A percentile compares a stretch with the other conserved stretches of the same genome.
Evolutionary conservation across 2,888 invertebrate species (phyloP).

Genomic region (Trilocha varians): DNA sequence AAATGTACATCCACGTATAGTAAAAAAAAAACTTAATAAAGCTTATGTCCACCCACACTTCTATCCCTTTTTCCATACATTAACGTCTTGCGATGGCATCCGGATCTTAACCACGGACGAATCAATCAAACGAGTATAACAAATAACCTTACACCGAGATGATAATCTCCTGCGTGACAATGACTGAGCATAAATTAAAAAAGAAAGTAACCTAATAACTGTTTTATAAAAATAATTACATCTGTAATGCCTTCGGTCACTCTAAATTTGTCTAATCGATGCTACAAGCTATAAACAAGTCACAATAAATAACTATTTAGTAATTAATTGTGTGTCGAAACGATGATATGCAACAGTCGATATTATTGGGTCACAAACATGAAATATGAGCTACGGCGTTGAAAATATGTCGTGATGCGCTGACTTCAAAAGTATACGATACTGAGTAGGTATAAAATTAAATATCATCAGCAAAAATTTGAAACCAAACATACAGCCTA

Average conservation of each 20-base stretch:
- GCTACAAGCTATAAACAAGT: constrained; percentile 33
- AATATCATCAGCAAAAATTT: too few species aligned
- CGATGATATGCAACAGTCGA: constrained; percentile 40
- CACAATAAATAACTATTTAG: constrained; percentile 30
- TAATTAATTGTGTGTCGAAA: constrained; percentile 43
- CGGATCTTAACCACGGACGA: not conserved
- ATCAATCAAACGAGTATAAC: not conserved
- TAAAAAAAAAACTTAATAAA: too few species aligned
- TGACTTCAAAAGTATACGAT: not conserved
- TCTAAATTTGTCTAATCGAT: constrained; percentile 15
- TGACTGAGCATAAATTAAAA: not conserved
- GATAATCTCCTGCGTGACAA: not conserved
- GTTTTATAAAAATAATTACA: not conserved
- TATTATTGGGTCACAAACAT: constrained; percentile 49
- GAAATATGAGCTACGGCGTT: constrained; percentile 41
- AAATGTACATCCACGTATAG: too few species aligned
- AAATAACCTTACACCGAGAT: not conserved
- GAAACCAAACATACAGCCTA: too few species aligned
- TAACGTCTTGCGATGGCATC: not conserved
- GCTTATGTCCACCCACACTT: not conserved
- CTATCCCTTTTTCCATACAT: not conserved
- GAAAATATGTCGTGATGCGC: not conserved
- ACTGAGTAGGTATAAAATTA: too few species aligned
- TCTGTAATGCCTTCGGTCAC: not conserved
- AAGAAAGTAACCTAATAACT: not conserved